Base-by-base conservation (phyloP, 1,140 invertebrate species). In the Drosophila ficusphila region DNA sequence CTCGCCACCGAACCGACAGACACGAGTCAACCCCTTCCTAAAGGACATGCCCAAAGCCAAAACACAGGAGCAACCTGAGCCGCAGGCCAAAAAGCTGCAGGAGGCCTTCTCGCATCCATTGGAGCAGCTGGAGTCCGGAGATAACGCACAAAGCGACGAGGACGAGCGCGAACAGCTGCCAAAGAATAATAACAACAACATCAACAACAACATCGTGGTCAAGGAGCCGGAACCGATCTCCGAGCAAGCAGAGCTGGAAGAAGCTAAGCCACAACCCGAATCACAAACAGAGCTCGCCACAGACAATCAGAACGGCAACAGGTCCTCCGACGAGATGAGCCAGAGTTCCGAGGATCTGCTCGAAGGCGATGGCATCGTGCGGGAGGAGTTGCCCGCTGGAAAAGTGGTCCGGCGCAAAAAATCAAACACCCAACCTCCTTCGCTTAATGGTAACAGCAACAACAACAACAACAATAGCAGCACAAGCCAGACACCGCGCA, bases 331-430 rank as follows among this genome's bases (percentile, higher is more conserved):
- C 9, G 61, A 82, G 53, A 9, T 29, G n/a, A 41, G 39, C 12
- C 52, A 61, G 8, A 78, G 46, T 33, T 38, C 67, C 14, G 79
- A 83, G 39, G 58, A 69, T n/a, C 49, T 62, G 12, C 52, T 79
- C 2, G 79, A 94, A 54, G 94, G 93, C 69, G 93, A 92, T 64
- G 82, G 94, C 36, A 79, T 91, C 39, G 93, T 95, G 6, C 94
- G 93, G 64, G 94, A 94, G 0, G 94, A 95, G 74, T 78, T 95
- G 62, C 94, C 95, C 5, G 93, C 95, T 12, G 95, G 95, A 56
- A 95, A 95, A 92, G 95, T 95, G 14, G 69, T 91, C 33, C 81
- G 89, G 0, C 77, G 90, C 46, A 91, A 91, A 44, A 91, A 91
- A 68, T 82, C 89, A 1, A 76, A 79, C 18, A 89, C 74, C 11